Conservation (phyloP, 2,888 invertebrate genomes). For the Axea sp. region DNA sequence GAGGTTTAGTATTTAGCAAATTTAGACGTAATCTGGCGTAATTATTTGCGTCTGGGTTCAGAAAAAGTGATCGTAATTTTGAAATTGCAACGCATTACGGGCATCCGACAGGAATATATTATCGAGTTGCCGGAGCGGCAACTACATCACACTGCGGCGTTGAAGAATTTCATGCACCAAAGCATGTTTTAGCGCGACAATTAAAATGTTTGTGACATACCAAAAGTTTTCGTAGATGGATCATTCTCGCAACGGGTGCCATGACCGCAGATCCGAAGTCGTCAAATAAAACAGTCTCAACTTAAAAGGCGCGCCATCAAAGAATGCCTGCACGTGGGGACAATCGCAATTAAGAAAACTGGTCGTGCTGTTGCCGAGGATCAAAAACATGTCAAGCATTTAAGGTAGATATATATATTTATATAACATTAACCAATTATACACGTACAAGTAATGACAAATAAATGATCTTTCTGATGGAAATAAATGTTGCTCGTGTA, state of each 20-base stretch:
- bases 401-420: constrained; percentile 26
- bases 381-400: constrained; percentile 49
- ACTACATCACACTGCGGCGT: constrained; percentile 48
- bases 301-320: constrained; percentile 61
- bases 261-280: constrained; percentile 53
- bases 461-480: constrained; percentile 15
- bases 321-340: constrained; percentile 60
- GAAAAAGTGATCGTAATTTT: constrained; percentile 59
- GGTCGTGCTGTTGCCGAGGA: constrained; percentile 43
- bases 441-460: constrained; percentile 21
- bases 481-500: no score
- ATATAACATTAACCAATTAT: constrained; percentile 38
- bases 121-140: constrained; percentile 41
- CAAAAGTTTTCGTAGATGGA: constrained; percentile 66
- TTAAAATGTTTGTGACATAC: constrained; percentile 75
- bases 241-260: constrained; percentile 64
- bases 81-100: constrained; percentile 52
- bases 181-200: constrained; percentile 74
- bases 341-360: constrained; percentile 62
- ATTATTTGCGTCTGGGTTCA: constrained; percentile 41
- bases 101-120: constrained; percentile 59
- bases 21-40: constrained; percentile 56
- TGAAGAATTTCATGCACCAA: constrained; percentile 57
- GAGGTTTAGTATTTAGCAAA: constrained; percentile 41
- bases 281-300: constrained; percentile 55